Evolutionary conservation across 2,797 vertebrate genomes (phyloP).

Genomic region (Eremophila alpestris): DNA sequence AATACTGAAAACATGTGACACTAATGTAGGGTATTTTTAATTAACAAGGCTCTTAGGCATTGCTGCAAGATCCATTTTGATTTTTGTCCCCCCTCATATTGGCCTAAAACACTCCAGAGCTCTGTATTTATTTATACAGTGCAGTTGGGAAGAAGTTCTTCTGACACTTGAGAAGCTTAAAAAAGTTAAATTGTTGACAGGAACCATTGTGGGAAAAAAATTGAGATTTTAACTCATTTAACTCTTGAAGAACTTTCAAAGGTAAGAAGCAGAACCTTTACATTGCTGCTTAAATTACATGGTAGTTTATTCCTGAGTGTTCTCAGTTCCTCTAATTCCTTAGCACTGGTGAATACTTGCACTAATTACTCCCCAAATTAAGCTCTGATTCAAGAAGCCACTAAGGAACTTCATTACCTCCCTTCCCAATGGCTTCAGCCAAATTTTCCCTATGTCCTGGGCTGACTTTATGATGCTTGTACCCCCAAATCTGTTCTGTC

Average conservation of each 20-base stretch:
- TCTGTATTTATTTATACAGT: constrained; percentile 3
- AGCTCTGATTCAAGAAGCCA: neutral
- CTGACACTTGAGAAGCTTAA: neutral
- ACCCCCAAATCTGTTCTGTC: too few relatives aligned
- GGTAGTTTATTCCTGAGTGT: neutral
- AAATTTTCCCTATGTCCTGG: neutral
- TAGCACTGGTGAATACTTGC: neutral
- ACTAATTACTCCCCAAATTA: neutral
- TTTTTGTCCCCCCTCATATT: neutral
- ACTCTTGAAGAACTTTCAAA: neutral
- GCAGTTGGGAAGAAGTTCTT: constrained; percentile 11
- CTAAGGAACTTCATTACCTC: neutral
- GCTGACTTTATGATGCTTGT: too few relatives aligned
- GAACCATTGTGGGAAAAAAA: neutral
- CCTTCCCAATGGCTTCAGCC: neutral
- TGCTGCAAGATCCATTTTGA: neutral
- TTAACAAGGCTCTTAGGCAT: neutral
- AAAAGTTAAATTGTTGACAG: neutral
- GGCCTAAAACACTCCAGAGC: neutral
- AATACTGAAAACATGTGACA: neutral
- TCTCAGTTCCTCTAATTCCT: neutral
- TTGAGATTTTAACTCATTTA: neutral
- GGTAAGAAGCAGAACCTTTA: neutral
- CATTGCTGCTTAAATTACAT: neutral
- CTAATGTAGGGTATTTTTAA: neutral